phyloP scores from a whole-genome alignment of 2,797 vertebrate species.

The Microhierax caerulescens region DNA sequence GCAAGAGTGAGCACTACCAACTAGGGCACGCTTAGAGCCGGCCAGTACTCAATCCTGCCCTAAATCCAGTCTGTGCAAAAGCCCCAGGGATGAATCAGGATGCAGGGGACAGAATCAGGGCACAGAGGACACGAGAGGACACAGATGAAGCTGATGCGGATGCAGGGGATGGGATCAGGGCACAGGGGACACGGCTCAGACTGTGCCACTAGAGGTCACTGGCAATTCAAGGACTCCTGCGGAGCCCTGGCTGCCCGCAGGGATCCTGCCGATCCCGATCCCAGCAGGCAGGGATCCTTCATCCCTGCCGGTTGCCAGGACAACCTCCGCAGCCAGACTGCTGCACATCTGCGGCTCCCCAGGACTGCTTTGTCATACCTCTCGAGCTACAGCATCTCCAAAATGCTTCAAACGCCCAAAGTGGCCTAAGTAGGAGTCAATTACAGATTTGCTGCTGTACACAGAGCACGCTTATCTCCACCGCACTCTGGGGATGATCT shows the following conservation, averaged over 20 bases:
- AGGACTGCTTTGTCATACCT: not conserved
- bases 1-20: fast-evolving
- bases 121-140: not conserved
- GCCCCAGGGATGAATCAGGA: not conserved
- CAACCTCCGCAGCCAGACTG: not conserved
- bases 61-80: not conserved
- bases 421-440: not conserved
- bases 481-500: fast-evolving
- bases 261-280: not conserved
- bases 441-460: not conserved
- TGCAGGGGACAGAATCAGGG: fast-evolving
- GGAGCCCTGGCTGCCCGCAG: not conserved
- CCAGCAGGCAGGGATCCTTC: not conserved
- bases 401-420: not conserved
- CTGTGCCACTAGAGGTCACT: conserved; percentile 2
- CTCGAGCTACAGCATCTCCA: not conserved
- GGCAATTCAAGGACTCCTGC: not conserved
- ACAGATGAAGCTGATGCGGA: not conserved
- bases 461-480: fast-evolving
- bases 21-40: not conserved
- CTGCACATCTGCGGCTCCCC: not conserved
- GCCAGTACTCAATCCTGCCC: not conserved
- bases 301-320: not conserved
- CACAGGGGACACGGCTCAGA: not conserved
- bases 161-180: not conserved